Evolutionary conservation across 2,113 vertebrate species (phyloP), one percentile per base, ranked within the genome.

Genomic region (Zapus hudsonius): DNA sequence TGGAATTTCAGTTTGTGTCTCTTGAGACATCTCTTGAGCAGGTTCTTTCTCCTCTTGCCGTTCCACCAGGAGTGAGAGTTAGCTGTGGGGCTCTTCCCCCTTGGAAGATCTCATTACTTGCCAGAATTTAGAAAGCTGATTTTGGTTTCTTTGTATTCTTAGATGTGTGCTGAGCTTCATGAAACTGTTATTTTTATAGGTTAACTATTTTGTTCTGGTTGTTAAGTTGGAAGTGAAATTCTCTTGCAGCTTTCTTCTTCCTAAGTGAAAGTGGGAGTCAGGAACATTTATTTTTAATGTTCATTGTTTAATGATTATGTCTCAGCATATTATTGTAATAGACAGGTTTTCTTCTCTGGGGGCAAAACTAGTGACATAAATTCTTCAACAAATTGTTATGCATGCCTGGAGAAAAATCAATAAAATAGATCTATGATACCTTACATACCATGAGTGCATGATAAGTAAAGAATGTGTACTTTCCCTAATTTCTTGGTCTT

Each of bases 191-290:
- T 92, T 89, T 95, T 94, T 88, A 47, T 76, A 84, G 66, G 72
- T 89, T 57, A 86, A 27, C 17, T 90, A 89, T 31, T 83, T 94
- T 85, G 69, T 85, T 92, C 78, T 87, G 69, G 52, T 89, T 86
- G 79, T 79, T 94, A 92, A 31, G 74, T 59, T 94, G 85, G 38
- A 95, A 92, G n/a, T 94, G 57, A 94, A 94, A 93, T 90, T 93
- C 70, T 90, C 19, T 82, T 89, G 72, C 36, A 89, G 0, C 29
- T 86, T 27, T 82, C 52, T 67, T 80, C 20, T 69, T 80, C 16
- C 29, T 85, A 94, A 70, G 64, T 70, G 38, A 29, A 84, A 92
- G 93, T 89, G 76, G 42, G 70, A 93, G 52, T 94, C 40, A 47
- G 74, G 87, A 92, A 91, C 92, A 92, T 92, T 96, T 94, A 89